These are phyloP conservation scores for Cosmopolites sordidus DNA, from an alignment of 2,888 invertebrate species.

Conservation along the genomic window DNA sequence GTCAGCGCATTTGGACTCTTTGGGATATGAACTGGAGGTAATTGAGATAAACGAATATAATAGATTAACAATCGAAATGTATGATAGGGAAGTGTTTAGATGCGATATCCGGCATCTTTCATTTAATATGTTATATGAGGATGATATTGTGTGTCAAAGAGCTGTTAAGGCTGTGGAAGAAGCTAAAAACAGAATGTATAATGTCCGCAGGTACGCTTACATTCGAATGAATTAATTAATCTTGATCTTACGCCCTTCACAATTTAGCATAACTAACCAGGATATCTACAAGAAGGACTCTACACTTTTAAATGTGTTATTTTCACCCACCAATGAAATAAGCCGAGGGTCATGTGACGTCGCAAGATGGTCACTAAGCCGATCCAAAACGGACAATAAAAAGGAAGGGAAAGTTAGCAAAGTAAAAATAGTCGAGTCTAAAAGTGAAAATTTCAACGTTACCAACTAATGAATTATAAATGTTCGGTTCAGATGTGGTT, in stretches of 20 bases:
- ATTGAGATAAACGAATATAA: constrained; percentile 37
- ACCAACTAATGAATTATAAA: too few relatives aligned
- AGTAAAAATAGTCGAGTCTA: constrained; percentile 17
- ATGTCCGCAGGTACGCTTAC: not conserved
- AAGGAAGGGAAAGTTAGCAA: constrained; percentile 11
- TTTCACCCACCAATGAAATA: too few relatives aligned
- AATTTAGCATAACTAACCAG: too few relatives aligned
- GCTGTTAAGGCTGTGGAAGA: constrained; percentile 36
- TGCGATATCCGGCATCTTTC: constrained; percentile 40
- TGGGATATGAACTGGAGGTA: constrained; percentile 38
- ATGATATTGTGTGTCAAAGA: constrained; percentile 37
- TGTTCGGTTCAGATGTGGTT: too few relatives aligned
- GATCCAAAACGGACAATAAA: too few relatives aligned
- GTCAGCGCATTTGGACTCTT: constrained; percentile 11
- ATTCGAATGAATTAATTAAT: too few relatives aligned
- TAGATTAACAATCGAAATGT: constrained; percentile 38
- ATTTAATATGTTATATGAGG: constrained; percentile 39
- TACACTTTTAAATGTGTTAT: too few relatives aligned
- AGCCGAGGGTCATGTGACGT: too few relatives aligned
- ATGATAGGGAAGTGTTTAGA: constrained; percentile 37
- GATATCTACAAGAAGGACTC: too few relatives aligned
- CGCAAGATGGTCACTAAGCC: too few relatives aligned
- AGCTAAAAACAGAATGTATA: constrained; percentile 33
- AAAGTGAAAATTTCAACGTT: constrained; percentile 2
- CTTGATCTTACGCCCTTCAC: too few relatives aligned